These are phyloP conservation scores for Elmis aenea DNA, from an alignment of 2,888 invertebrate species.

Conservation along the genomic window DNA sequence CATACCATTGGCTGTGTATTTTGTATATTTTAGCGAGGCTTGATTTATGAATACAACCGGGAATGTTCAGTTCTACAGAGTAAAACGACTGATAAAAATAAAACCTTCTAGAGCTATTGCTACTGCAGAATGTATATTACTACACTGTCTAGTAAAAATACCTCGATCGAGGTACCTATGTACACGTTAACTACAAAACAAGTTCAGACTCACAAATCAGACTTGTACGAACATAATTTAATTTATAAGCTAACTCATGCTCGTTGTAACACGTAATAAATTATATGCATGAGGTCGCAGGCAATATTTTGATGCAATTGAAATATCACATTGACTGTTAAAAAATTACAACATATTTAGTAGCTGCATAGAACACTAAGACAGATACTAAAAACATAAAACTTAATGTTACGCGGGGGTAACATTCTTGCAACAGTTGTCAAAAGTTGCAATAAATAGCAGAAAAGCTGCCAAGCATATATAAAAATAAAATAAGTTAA, in stretches of 20 bases:
- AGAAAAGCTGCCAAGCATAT: slow-evolving; percentile 30
- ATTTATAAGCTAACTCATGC: too few species aligned
- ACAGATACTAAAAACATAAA: slow-evolving; percentile 30
- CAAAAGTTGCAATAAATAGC: slow-evolving; percentile 36
- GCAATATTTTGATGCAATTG: too few species aligned
- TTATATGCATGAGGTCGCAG: too few species aligned
- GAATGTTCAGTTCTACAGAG: slow-evolving; percentile 41
- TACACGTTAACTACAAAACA: slow-evolving; percentile 37
- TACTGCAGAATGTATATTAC: slow-evolving; percentile 4
- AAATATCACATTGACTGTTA: too few species aligned
- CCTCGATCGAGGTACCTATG: slow-evolving; percentile 34
- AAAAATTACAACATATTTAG: slow-evolving; percentile 3
- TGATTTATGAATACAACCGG: slow-evolving; percentile 40
- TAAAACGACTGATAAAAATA: slow-evolving; percentile 34
- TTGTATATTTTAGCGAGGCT: too few species aligned
- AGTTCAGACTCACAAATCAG: slow-evolving; percentile 45
- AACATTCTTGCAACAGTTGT: slow-evolving; percentile 33
- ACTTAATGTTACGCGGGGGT: slow-evolving; percentile 34
- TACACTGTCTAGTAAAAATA: slow-evolving; percentile 25
- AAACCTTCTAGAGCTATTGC: slow-evolving; percentile 7
- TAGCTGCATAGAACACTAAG: slow-evolving; percentile 18
- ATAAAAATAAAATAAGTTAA: slow-evolving; percentile 38
- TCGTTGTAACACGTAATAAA: too few species aligned
- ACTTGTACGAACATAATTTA: slow-evolving; percentile 36
- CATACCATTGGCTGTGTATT: too few species aligned